These are phyloP conservation scores for Lepidurus arcticus DNA, from an alignment of 1,140 invertebrate genomes.

Conservation along the genomic window DNA sequence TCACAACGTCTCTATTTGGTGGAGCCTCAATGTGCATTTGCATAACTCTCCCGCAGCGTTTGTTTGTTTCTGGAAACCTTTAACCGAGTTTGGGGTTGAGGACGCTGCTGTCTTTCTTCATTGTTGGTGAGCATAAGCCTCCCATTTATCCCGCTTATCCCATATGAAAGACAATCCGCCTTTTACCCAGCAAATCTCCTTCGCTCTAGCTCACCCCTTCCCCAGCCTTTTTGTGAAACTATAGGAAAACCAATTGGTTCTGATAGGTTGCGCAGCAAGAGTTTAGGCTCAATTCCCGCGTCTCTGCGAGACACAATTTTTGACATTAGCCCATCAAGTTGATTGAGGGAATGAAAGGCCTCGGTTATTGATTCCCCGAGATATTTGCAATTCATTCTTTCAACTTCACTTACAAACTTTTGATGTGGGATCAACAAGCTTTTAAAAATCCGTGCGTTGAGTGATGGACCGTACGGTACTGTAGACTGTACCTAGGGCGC, in stretches of 20 bases:
- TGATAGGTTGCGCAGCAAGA: conserved; percentile 16
- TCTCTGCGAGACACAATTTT: background rate
- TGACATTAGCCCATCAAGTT: background rate
- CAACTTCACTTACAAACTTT: conserved; percentile 4
- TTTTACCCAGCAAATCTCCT: background rate
- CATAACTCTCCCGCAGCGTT: background rate
- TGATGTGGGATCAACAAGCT: background rate
- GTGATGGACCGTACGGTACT: background rate
- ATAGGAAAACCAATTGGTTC: conserved; percentile 7
- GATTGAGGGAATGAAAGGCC: conserved; percentile 4
- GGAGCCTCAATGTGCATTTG: background rate
- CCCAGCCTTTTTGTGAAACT: too few species aligned
- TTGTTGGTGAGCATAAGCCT: background rate
- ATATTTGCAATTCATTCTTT: conserved; percentile 20
- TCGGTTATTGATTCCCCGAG: background rate
- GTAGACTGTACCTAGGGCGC: too few species aligned
- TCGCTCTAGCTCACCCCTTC: background rate
- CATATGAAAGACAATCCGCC: background rate
- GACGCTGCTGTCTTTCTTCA: background rate
- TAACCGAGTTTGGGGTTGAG: background rate
- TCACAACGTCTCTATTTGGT: conserved; percentile 5
- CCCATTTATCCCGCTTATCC: background rate
- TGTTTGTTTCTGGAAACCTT: conserved; percentile 10
- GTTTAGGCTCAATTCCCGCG: background rate
- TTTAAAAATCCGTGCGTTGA: background rate